Evolutionary conservation across 92 coral and sea anemone species (phyloP).

Genomic region (Phenganax subtilis): DNA sequence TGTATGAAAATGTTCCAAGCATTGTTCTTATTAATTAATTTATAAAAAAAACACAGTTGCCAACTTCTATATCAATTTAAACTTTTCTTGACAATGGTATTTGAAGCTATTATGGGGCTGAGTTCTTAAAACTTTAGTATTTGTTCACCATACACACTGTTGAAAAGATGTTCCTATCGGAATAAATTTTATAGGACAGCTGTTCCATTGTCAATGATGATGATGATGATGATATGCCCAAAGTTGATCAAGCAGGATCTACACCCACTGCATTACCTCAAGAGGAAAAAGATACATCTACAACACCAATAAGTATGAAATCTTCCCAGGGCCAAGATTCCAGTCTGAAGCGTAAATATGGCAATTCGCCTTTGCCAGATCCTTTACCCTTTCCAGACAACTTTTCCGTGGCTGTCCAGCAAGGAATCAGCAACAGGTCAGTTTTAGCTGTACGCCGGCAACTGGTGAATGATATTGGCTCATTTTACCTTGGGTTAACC

Average conservation of each 20-base stretch:
- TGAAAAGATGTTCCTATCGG: not conserved
- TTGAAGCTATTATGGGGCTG: too few species aligned
- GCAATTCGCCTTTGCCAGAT: constrained; percentile 4
- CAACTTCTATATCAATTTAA: too few species aligned
- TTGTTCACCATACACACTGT: too few species aligned
- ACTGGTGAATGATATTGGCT: constrained; percentile 42
- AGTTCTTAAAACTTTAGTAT: too few species aligned
- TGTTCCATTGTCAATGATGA: not conserved
- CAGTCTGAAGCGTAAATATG: not conserved
- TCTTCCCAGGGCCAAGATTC: not conserved
- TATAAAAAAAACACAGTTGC: too few species aligned
- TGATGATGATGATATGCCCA: not conserved
- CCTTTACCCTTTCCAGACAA: constrained; percentile 11
- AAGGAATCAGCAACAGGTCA: constrained; percentile 25
- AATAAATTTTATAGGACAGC: not conserved
- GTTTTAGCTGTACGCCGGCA: constrained; percentile 28
- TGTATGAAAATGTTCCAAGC: too few species aligned
- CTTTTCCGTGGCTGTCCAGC: not conserved
- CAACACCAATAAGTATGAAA: too few species aligned
- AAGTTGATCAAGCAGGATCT: not conserved
- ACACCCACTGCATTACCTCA: not conserved
- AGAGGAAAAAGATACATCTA: too few species aligned
- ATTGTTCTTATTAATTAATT: too few species aligned
- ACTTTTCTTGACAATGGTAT: too few species aligned
- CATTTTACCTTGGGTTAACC: constrained; percentile 43